These are phyloP conservation scores for Ascidia mentula DNA, from an alignment of 23 tunicate genomes.

Conservation along the genomic window DNA sequence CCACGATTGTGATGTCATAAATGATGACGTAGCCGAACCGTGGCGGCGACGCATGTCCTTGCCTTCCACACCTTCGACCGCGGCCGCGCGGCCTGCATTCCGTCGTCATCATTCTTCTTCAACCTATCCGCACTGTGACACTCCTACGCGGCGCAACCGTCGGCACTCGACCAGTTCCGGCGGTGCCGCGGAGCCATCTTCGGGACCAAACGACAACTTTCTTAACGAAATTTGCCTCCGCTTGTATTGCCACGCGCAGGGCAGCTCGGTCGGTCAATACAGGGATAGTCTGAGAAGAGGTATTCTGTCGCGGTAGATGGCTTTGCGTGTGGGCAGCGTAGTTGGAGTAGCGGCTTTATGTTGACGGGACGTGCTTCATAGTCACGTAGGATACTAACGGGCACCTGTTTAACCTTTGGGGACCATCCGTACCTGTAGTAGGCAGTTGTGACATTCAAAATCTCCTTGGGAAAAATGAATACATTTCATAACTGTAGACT, in stretches of 20 bases:
- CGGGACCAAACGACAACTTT: conserved; percentile 1
- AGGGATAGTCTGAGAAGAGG: conserved; percentile 5
- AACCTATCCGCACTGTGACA: conserved; percentile 17
- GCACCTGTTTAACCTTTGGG: too few relatives aligned
- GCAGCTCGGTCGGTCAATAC: not conserved
- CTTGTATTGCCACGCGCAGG: conserved; percentile 15
- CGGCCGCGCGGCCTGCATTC: not conserved
- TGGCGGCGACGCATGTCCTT: conserved; percentile 22
- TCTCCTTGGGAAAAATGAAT: too few relatives aligned
- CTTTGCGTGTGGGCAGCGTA: too few relatives aligned
- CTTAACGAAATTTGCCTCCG: conserved; percentile 14
- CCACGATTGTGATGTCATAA: too few relatives aligned
- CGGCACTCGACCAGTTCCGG: not conserved
- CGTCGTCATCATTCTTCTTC: conserved; percentile 36
- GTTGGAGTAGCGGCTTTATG: too few relatives aligned
- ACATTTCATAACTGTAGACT: too few relatives aligned
- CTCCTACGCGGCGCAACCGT: not conserved
- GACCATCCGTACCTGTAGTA: too few relatives aligned
- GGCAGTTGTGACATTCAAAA: too few relatives aligned
- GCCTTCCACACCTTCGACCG: conserved; percentile 12
- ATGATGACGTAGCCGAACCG: too few relatives aligned
- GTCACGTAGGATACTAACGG: too few relatives aligned
- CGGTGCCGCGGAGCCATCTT: not conserved
- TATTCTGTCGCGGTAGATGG: not conserved
- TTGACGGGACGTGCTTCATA: too few relatives aligned